Base-by-base conservation (phyloP, 2,888 invertebrate genomes). In the Antheraea yamamai region DNA sequence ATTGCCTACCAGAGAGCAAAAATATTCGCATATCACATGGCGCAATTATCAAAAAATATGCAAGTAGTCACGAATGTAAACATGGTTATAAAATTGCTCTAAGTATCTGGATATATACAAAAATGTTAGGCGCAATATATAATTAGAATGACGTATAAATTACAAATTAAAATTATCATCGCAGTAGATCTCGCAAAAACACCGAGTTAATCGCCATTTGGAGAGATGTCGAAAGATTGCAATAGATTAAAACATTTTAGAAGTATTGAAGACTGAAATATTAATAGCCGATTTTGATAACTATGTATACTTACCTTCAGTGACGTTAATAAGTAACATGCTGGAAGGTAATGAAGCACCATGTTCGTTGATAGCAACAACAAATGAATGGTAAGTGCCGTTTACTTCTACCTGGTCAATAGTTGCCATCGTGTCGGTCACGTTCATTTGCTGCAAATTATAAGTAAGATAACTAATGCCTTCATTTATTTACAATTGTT, bases 281-380 rank as follows among this genome's bases (percentile, higher is more conserved):
- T 55, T 55, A 55, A 55, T 55, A 55, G 6, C 16, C 18, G 52
- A 55, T n/a, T n/a, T 7, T 20, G 20, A 23, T 23, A 61, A 12
- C 10, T 61, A 23, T 61, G 23, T 61, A 23, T 61, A 76, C 87
- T 85, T 85, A 96, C 96, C 95, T 83, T 95, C 95, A 39, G 96
- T 96, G 73, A 97, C 95, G 84, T 97, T 97, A 82, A 98, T 96
- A 80, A 97, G 95, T 73, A 98, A 95, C 90, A 98, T 96, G 74
- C 98, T 97, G 8, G 98, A 97, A 0, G 98, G 98, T 77, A 98
- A 91, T 1, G 98, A 98, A 73, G 97, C 96, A 4, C 98, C 98
- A 87, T 97, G 96, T 77, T 96, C 95, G 86, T 98, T 98, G 83
- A 96, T 94, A 0, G 98, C 96, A 35, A 98, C 96, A 75, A 98